Conservation (phyloP, 2,888 invertebrate species). For the Dryomyza anilis region DNA sequence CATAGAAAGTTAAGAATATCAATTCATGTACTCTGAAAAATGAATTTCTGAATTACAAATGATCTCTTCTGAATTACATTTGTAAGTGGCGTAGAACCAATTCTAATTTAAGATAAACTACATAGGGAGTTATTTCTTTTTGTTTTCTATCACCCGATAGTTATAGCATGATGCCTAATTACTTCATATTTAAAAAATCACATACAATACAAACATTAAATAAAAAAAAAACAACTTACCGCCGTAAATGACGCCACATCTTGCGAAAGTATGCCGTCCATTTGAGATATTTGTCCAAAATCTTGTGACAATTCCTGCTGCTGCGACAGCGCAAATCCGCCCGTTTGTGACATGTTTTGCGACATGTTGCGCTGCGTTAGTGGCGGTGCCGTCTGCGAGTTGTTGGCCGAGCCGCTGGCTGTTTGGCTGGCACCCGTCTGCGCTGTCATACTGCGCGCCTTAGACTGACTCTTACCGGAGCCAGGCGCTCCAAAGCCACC, state of each 20-base stretch:
- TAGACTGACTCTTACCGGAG: conserved; percentile 4
- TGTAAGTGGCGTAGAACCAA: no score
- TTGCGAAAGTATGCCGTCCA: conserved; percentile 93
- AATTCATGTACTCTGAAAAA: no score
- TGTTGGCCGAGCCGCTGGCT: neutral
- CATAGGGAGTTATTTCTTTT: no score
- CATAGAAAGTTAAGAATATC: no score
- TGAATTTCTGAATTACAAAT: no score
- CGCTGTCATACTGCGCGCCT: conserved; percentile 9
- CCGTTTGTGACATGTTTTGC: conserved; percentile 71
- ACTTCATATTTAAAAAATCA: no score
- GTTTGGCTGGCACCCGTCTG: neutral
- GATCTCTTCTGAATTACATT: no score
- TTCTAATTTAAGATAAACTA: no score
- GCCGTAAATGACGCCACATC: conserved; percentile 63
- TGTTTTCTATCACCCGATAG: no score
- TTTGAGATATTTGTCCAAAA: conserved; percentile 72
- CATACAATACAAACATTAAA: no score
- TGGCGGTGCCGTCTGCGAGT: conserved; percentile 65
- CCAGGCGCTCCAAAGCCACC: conserved; percentile 13
- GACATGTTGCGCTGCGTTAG: conserved; percentile 80
- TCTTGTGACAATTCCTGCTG: conserved; percentile 64
- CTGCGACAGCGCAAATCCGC: conserved; percentile 70
- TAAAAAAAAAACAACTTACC: no score
- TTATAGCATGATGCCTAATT: no score